These are phyloP conservation scores for Tenodera sinensis DNA, from an alignment of 2,888 invertebrate species.

Conservation along the genomic window DNA sequence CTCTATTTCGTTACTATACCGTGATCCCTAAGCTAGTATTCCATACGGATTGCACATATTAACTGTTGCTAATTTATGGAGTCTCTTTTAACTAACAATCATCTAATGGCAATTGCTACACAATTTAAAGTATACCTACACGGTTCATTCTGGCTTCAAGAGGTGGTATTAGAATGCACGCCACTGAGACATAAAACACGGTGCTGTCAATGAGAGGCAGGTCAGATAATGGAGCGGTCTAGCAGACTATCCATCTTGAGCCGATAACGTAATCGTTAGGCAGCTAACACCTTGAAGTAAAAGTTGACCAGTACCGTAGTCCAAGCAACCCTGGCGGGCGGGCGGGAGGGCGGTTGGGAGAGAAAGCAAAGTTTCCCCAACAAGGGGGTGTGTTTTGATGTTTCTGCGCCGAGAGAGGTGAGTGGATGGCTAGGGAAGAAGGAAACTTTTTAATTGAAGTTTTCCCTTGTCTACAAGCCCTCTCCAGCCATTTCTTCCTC, in stretches of 20 bases:
- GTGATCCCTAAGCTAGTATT: no score
- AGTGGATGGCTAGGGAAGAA: conserved; percentile 11
- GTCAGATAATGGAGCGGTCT: not conserved
- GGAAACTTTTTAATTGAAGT: conserved; percentile 34
- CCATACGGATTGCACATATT: no score
- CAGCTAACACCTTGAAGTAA: not conserved
- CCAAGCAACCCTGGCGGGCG: no score
- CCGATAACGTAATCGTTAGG: not conserved
- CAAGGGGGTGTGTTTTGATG: conserved; percentile 12
- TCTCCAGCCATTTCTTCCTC: not conserved
- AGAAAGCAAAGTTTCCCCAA: not conserved
- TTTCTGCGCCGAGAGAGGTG: not conserved
- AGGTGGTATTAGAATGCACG: no score
- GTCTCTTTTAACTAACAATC: no score
- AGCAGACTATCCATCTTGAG: not conserved
- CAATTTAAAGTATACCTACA: no score
- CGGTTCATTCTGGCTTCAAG: no score
- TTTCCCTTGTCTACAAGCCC: conserved; percentile 26
- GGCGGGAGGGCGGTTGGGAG: not conserved
- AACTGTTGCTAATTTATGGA: no score
- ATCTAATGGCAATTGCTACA: no score
- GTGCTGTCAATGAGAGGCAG: not conserved
- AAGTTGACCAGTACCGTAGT: not conserved
- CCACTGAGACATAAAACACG: not conserved
- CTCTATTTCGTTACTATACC: no score